phyloP scores from a whole-genome alignment of 2,888 invertebrate species.

The Belgica antarctica region DNA sequence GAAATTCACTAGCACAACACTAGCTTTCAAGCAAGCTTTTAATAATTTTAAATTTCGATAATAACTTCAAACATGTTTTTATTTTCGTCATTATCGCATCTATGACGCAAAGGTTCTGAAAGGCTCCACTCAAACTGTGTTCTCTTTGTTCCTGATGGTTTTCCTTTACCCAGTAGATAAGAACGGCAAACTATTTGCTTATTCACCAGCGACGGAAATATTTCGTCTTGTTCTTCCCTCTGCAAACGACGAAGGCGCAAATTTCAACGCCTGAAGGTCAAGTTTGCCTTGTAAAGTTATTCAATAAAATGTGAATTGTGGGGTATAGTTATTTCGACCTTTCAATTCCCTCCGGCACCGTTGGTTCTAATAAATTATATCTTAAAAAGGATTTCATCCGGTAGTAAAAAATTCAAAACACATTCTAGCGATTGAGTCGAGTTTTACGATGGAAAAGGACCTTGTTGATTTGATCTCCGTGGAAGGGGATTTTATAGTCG shows the following conservation, averaged over 20 bases:
- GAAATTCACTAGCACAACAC: no score
- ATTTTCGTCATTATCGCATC: background rate
- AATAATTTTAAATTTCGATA: no score
- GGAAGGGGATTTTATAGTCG: background rate
- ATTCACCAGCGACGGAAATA: background rate
- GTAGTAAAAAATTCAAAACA: conserved; percentile 6
- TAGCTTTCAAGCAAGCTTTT: no score
- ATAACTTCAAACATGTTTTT: no score
- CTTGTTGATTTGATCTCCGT: background rate
- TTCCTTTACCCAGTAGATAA: no score
- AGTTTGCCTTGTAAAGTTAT: conserved; percentile 39
- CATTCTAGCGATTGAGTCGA: conserved; percentile 16
- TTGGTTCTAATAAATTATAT: background rate
- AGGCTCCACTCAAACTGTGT: background rate
- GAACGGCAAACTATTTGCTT: background rate
- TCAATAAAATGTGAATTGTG: conserved; percentile 20
- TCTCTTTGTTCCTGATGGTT: no score
- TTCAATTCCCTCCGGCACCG: background rate
- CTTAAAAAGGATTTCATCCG: background rate
- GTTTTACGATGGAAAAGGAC: background rate
- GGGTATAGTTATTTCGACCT: conserved; percentile 36
- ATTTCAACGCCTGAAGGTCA: conserved; percentile 28
- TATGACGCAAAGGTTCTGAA: background rate
- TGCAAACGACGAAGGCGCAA: background rate
- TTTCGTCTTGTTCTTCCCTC: background rate